Evolutionary conservation across 2,888 invertebrate species (phyloP).

Genomic region (Polymixis lichenea): DNA sequence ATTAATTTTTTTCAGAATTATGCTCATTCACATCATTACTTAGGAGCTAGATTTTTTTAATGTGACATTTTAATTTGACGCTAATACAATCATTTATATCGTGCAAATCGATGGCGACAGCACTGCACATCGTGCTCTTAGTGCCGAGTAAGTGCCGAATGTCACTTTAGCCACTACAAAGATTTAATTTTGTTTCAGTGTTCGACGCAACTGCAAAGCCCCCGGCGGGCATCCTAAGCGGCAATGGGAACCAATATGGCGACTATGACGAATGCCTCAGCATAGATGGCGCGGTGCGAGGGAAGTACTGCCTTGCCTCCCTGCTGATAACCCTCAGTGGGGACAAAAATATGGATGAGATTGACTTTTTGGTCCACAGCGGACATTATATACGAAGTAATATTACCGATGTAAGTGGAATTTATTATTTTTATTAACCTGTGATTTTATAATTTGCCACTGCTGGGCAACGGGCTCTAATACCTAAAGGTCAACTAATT

Average conservation of each 20-base stretch:
- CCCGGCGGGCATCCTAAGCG: conserved; percentile 92
- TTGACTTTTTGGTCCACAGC: conserved; percentile 88
- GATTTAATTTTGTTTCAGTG: conserved; percentile 87
- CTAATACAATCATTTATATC: background rate
- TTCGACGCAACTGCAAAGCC: conserved; percentile 93
- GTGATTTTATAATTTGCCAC: too few relatives aligned
- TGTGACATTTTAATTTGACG: background rate
- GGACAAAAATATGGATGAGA: conserved; percentile 71
- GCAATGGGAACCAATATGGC: conserved; percentile 93
- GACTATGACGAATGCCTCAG: conserved; percentile 93
- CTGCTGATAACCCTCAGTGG: conserved; percentile 84
- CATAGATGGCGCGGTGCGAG: conserved; percentile 88
- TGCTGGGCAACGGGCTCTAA: too few relatives aligned
- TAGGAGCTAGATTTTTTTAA: too few relatives aligned
- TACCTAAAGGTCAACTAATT: too few relatives aligned
- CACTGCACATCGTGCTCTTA: background rate
- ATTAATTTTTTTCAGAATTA: too few relatives aligned
- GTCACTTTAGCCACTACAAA: background rate
- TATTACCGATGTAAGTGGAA: conserved; percentile 88
- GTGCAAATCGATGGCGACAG: background rate
- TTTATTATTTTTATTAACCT: too few relatives aligned
- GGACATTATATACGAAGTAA: conserved; percentile 89
- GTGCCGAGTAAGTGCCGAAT: background rate
- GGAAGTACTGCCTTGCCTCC: conserved; percentile 92
- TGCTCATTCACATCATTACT: too few relatives aligned